Evolutionary conservation across 2,888 invertebrate genomes (phyloP).

Genomic region (Polia nebulosa): DNA sequence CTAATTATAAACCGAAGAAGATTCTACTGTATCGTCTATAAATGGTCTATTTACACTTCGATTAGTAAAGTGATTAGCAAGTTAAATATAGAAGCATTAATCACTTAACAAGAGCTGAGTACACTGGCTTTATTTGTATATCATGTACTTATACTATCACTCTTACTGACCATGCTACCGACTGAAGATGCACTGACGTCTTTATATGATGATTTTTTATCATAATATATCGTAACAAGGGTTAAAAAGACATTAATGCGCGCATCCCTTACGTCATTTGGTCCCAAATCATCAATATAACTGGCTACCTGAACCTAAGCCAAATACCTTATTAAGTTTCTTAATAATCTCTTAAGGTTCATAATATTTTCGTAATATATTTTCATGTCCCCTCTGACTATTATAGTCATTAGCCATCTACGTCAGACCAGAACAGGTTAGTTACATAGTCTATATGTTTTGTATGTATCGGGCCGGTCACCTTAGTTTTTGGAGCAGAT

Average conservation of each 20-base stretch:
- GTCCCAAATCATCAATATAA: background rate
- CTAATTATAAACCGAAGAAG: conserved; percentile 15
- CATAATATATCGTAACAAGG: background rate
- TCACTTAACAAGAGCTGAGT: conserved; percentile 21
- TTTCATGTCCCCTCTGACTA: conserved; percentile 1
- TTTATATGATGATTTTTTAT: background rate
- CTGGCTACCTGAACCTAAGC: conserved; percentile 8
- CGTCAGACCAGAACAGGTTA: conserved; percentile 43
- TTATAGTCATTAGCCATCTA: conserved; percentile 8
- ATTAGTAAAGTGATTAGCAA: conserved; percentile 52
- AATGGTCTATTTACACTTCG: conserved; percentile 19
- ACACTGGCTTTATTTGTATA: conserved; percentile 11
- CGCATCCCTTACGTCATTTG: background rate
- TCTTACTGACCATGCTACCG: conserved; percentile 12
- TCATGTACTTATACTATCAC: conserved; percentile 10
- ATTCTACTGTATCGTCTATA: conserved; percentile 20
- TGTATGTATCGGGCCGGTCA: conserved; percentile 12
- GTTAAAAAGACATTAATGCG: background rate
- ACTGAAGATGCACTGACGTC: conserved; percentile 2
- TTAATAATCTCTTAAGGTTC: background rate
- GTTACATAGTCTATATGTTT: background rate
- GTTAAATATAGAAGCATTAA: conserved; percentile 52
- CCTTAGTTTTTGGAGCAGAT: conserved; percentile 32
- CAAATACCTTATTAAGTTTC: background rate
- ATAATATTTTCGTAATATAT: conserved; percentile 17